Conservation (phyloP, 2,888 invertebrate genomes). For the Timandra comae region DNA sequence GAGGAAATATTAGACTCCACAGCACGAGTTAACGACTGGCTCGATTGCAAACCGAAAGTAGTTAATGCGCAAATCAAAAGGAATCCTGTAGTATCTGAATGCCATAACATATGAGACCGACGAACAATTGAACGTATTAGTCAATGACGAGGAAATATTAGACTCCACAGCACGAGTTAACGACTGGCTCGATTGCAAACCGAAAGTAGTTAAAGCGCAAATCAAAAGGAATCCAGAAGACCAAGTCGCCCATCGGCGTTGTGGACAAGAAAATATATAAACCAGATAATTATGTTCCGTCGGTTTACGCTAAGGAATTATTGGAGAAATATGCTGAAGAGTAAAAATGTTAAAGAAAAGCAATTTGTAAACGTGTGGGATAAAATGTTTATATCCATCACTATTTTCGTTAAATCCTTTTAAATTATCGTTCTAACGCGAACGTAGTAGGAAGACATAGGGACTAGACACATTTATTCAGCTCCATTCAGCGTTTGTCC, state of each 20-base stretch:
- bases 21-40: slow-evolving; percentile 31
- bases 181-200: slow-evolving; percentile 29
- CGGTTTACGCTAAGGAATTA: slow-evolving; percentile 31
- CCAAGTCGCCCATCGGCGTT: slow-evolving; percentile 6
- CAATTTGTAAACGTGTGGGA: slow-evolving; percentile 30
- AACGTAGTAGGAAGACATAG: too few relatives aligned
- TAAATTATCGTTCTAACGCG: too few relatives aligned
- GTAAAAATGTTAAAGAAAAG: too few relatives aligned
- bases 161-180: slow-evolving; percentile 27
- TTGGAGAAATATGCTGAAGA: slow-evolving; percentile 1
- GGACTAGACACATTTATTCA: too few relatives aligned
- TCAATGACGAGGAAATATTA: background rate
- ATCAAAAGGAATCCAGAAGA: slow-evolving; percentile 10
- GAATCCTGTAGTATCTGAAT: slow-evolving; percentile 17
- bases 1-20: background rate
- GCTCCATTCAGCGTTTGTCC: too few relatives aligned
- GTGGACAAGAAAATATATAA: slow-evolving; percentile 4
- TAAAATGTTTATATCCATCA: too few relatives aligned
- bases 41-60: slow-evolving; percentile 20
- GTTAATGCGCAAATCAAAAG: slow-evolving; percentile 10
- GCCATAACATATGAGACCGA: slow-evolving; percentile 34
- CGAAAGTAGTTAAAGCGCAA: slow-evolving; percentile 12
- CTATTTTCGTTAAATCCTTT: too few relatives aligned
- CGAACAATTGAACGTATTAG: slow-evolving; percentile 7
- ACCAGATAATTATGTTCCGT: slow-evolving; percentile 30